phyloP scores from a whole-genome alignment of 2,797 vertebrate genomes.

The Anguilla anguilla region DNA sequence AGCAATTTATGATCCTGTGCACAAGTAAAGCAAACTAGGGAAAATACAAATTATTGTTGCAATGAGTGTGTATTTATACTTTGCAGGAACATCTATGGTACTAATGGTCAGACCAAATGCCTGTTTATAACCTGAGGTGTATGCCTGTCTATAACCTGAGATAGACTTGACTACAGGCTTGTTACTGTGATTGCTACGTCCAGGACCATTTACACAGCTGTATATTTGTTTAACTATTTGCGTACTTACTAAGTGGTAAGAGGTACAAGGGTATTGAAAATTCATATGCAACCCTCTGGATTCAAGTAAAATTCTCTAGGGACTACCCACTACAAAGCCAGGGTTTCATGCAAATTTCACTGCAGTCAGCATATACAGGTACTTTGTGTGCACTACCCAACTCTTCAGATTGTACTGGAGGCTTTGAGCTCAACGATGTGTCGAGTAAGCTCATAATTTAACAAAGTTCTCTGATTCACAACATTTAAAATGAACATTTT shows the following conservation, averaged over 20 bases:
- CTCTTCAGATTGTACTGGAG: neutral
- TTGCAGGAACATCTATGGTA: no score
- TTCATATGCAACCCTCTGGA: neutral
- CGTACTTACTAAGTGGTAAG: neutral
- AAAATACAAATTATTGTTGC: no score
- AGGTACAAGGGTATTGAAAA: neutral
- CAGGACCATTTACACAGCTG: neutral
- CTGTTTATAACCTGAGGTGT: no score
- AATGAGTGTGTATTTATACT: no score
- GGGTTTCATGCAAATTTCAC: neutral
- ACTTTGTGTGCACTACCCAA: neutral
- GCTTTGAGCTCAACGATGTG: neutral
- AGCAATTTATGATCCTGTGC: no score
- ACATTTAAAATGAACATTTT: neutral
- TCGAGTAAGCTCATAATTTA: neutral
- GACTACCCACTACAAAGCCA: neutral
- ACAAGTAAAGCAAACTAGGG: no score
- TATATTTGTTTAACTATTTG: neutral
- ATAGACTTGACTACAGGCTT: no score
- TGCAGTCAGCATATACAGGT: neutral
- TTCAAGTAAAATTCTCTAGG: neutral
- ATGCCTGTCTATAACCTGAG: no score
- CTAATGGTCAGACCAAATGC: no score
- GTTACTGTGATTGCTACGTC: neutral
- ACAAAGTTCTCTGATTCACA: neutral